Evolutionary conservation across 2,797 vertebrate genomes (phyloP).

Genomic region (Eulemur rubriventer): DNA sequence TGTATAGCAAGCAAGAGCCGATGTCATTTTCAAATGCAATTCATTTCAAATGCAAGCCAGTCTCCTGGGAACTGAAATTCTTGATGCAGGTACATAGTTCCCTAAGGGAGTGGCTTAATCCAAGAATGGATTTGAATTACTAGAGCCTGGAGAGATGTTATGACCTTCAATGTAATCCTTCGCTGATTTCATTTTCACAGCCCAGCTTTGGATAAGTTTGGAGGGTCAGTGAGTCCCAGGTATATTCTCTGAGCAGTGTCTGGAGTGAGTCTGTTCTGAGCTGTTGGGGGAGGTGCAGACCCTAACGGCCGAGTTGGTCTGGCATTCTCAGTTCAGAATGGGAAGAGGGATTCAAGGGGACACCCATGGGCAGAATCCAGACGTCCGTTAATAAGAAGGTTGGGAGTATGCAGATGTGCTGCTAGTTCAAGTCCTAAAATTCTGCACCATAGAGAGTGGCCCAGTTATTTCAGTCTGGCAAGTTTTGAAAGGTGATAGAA

Average conservation of each 20-base stretch:
- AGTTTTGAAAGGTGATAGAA: neutral
- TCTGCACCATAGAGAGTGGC: rapidly evolving
- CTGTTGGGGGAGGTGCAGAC: too few species aligned
- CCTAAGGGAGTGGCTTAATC: neutral
- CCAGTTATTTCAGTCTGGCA: neutral
- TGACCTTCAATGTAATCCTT: neutral
- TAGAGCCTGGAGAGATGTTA: rapidly evolving
- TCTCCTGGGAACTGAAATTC: neutral
- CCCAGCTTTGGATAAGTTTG: neutral
- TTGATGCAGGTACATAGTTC: rapidly evolving
- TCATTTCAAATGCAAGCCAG: neutral
- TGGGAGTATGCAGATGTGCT: rapidly evolving
- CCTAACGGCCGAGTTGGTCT: rapidly evolving
- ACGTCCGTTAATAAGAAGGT: rapidly evolving
- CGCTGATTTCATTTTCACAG: neutral
- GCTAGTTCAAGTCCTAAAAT: too few species aligned
- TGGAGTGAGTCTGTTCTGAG: neutral
- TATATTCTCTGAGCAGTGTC: rapidly evolving
- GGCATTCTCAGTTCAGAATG: neutral
- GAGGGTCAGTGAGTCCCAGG: neutral
- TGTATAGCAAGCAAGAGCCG: neutral
- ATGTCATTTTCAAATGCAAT: neutral
- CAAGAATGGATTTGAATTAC: neutral
- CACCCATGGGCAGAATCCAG: rapidly evolving
- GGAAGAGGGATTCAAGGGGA: rapidly evolving